phyloP scores from a whole-genome alignment of 2,888 invertebrate species.

The Linnaemya tessellans region DNA sequence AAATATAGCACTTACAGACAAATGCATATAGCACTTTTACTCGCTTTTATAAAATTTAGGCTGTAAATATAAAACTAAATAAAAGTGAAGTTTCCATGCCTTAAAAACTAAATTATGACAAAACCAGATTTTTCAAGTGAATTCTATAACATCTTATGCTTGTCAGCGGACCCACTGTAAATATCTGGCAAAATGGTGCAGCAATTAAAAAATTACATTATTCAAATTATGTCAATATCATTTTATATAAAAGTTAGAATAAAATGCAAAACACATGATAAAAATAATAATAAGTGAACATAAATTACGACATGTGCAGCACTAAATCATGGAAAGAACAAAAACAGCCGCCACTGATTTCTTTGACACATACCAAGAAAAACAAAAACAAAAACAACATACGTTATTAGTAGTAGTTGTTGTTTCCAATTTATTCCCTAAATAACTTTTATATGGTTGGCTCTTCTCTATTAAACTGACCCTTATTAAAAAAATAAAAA shows the following conservation, averaged over 20 bases:
- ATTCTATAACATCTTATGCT: no score
- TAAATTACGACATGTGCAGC: slow-evolving; percentile 67
- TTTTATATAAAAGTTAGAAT: not conserved
- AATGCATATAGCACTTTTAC: no score
- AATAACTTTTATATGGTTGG: slow-evolving; percentile 18
- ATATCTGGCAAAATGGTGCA: not conserved
- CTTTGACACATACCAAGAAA: slow-evolving; percentile 42
- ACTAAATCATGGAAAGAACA: slow-evolving; percentile 54
- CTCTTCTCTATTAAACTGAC: slow-evolving; percentile 51
- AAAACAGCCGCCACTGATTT: slow-evolving; percentile 48
- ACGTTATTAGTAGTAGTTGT: slow-evolving; percentile 25
- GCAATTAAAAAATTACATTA: slow-evolving; percentile 6
- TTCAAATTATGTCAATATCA: slow-evolving; percentile 41
- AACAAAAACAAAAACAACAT: slow-evolving; percentile 32
- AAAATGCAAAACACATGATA: not conserved
- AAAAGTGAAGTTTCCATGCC: no score
- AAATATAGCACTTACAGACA: no score
- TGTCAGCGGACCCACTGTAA: no score
- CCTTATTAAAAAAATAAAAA: slow-evolving; percentile 48
- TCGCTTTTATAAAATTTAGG: no score
- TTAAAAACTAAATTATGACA: no score
- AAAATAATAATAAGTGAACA: slow-evolving; percentile 51
- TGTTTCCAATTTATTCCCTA: slow-evolving; percentile 50
- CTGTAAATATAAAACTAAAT: no score
- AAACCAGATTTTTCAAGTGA: no score